These are phyloP conservation scores for Pristionchus japonicus DNA, from an alignment of 2,888 invertebrate species.

Conservation along the genomic window DNA sequence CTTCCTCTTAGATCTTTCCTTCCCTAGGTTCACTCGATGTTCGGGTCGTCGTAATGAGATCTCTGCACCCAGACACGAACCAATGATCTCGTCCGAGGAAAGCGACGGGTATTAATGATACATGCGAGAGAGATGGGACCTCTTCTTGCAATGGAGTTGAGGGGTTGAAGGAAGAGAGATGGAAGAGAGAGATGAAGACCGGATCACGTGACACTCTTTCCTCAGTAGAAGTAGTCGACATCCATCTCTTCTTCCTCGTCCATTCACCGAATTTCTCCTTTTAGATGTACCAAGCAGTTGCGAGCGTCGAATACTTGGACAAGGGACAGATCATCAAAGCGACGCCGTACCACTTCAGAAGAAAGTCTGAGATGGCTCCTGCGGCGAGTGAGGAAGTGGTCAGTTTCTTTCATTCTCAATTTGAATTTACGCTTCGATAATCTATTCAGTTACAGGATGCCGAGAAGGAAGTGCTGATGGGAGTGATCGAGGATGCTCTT, in stretches of 20 bases:
- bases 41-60: too few relatives aligned
- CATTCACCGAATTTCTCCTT: neutral
- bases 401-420: neutral
- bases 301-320: conserved; percentile 45
- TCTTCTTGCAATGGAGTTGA: neutral
- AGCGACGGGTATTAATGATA: neutral
- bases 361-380: neutral
- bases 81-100: neutral
- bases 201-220: conserved; percentile 17
- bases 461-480: conserved; percentile 66
- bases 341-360: conserved; percentile 28
- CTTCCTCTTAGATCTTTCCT: too few relatives aligned
- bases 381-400: neutral
- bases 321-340: conserved; percentile 47
- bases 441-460: conserved; percentile 55
- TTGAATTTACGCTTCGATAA: neutral
- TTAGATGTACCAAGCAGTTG: conserved; percentile 44
- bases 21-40: too few relatives aligned
- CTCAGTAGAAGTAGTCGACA: neutral
- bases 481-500: conserved; percentile 70
- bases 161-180: too few relatives aligned
- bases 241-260: neutral
- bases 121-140: neutral
- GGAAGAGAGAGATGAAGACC: neutral
- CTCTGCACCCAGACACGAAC: neutral